A percentile compares a stretch with the other conserved stretches of the same genome.
These are phyloP conservation scores for Cavia porcellus DNA, from an alignment of 2,113 vertebrate species.

Conservation along the genomic window DNA sequence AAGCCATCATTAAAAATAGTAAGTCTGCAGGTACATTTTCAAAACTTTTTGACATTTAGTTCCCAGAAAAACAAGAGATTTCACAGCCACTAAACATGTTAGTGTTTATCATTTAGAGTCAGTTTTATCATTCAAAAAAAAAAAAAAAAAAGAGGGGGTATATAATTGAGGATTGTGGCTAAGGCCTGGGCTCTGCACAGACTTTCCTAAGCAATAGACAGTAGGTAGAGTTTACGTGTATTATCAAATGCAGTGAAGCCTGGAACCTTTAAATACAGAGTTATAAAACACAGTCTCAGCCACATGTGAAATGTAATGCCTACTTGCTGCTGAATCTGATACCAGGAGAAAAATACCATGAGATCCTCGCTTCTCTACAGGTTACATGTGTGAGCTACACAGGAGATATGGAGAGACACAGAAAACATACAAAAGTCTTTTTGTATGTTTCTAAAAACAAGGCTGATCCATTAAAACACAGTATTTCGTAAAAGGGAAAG, in stretches of 20 bases:
- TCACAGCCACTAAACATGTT: neutral
- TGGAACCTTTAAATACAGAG: neutral
- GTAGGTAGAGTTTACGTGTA: neutral
- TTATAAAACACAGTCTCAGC: neutral
- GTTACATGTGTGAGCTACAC: neutral
- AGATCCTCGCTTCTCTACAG: neutral
- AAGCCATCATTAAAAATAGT: neutral
- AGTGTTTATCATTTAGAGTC: neutral
- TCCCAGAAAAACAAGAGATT: neutral
- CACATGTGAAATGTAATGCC: neutral
- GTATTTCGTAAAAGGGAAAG: slow-evolving; percentile 53
- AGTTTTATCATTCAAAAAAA: neutral
- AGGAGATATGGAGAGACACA: neutral
- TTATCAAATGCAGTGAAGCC: neutral
- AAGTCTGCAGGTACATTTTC: neutral
- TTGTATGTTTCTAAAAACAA: slow-evolving; percentile 39
- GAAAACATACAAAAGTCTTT: neutral
- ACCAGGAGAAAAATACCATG: neutral
- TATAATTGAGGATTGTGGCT: neutral
- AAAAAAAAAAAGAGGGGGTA: neutral
- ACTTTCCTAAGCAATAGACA: neutral
- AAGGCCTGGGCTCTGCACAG: neutral
- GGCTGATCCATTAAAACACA: neutral
- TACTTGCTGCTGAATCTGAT: neutral
- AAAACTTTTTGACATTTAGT: neutral